phyloP scores from a whole-genome alignment of 2,113 vertebrate species.

The Kobus ellipsiprymnus region DNA sequence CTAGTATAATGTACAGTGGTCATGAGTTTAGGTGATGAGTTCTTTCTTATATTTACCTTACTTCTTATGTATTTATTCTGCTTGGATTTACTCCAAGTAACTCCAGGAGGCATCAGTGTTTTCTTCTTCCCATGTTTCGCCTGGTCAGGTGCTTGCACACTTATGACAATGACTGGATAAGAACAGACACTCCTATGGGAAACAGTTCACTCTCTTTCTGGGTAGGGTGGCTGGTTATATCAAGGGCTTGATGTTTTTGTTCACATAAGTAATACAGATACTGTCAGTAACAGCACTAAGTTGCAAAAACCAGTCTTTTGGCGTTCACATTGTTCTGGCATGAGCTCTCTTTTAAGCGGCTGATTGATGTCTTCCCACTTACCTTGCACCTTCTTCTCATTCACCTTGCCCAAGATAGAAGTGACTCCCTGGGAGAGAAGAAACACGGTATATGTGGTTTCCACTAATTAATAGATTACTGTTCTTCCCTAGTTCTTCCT shows the following conservation, averaged over 20 bases:
- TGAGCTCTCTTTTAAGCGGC: neutral
- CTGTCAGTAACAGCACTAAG: neutral
- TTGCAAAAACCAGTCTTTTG: neutral
- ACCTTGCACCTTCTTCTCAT: neutral
- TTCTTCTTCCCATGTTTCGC: neutral
- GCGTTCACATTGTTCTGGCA: neutral
- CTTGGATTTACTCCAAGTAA: neutral
- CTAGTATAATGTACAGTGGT: neutral
- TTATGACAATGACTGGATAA: neutral
- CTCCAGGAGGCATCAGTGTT: neutral
- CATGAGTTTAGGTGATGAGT: neutral
- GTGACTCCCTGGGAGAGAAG: conserved; percentile 28
- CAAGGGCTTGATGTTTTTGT: conserved; percentile 53
- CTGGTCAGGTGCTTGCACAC: conserved; percentile 26
- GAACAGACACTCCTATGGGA: neutral
- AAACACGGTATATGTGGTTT: conserved; percentile 7
- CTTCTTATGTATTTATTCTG: neutral
- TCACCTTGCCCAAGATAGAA: neutral
- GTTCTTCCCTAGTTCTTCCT: neutral
- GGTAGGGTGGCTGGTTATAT: neutral
- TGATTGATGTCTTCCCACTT: neutral
- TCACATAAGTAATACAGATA: neutral
- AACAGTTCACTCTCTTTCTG: neutral
- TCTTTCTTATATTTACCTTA: neutral
- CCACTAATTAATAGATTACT: neutral